phyloP scores from a whole-genome alignment of 2,888 invertebrate genomes.

The Acanthoscelides obtectus region DNA sequence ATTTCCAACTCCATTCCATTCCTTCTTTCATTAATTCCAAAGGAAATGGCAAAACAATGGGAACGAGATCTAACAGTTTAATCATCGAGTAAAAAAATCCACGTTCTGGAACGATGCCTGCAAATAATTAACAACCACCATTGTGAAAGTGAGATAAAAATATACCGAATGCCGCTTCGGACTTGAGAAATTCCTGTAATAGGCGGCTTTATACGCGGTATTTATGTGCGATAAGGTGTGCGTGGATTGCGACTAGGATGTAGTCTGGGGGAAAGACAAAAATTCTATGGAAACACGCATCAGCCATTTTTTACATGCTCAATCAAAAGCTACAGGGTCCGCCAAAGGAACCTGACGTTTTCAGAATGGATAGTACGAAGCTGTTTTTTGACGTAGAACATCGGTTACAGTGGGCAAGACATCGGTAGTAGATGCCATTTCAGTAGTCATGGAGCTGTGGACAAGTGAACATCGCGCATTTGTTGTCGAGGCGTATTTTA shows the following conservation, averaged over 20 bases:
- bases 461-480: too few species aligned
- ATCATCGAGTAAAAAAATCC: slow-evolving; percentile 23
- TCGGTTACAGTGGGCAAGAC: too few species aligned
- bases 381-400: too few species aligned
- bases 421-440: too few species aligned
- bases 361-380: too few species aligned
- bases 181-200: background rate
- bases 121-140: slow-evolving; percentile 23
- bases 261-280: too few species aligned
- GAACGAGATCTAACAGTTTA: slow-evolving; percentile 17
- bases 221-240: background rate
- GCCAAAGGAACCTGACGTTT: too few species aligned
- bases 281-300: too few species aligned
- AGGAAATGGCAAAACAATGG: slow-evolving; percentile 16
- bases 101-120: slow-evolving; percentile 25
- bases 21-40: slow-evolving; percentile 10
- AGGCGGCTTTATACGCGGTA: background rate
- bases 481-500: too few species aligned
- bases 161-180: slow-evolving; percentile 8
- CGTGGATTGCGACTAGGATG: slow-evolving; percentile 3
- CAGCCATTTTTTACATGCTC: too few species aligned
- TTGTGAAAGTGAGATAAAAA: slow-evolving; percentile 22
- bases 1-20: background rate
- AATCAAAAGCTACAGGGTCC: too few species aligned
- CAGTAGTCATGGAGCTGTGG: too few species aligned